phyloP scores from a whole-genome alignment of 2,888 invertebrate genomes.

The Trachelus tabidus region DNA sequence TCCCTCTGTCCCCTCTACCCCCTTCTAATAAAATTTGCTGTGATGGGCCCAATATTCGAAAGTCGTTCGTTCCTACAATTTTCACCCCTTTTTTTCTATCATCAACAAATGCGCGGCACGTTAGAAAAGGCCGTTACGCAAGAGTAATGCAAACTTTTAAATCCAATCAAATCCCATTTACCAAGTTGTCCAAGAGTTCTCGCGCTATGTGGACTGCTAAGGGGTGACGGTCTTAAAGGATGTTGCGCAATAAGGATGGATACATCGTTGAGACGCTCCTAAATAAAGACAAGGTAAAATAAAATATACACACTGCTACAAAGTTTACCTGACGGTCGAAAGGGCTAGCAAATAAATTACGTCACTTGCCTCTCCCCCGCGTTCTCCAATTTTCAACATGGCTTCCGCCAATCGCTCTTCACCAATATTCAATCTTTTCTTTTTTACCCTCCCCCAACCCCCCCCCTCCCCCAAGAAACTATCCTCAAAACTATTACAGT shows the following conservation, averaged over 20 bases:
- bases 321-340: background rate
- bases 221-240: background rate
- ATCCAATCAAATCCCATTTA: background rate
- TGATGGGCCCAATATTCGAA: background rate
- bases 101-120: background rate
- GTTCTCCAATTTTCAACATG: background rate
- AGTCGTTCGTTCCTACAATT: background rate
- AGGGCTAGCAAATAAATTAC: background rate
- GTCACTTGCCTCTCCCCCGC: background rate
- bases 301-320: background rate
- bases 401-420: background rate
- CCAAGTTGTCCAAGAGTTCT: background rate
- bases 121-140: background rate
- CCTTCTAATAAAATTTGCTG: background rate
- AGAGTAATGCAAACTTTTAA: background rate
- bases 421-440: background rate
- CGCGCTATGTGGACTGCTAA: background rate
- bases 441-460: background rate
- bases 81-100: background rate
- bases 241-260: background rate
- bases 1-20: background rate
- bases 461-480: background rate
- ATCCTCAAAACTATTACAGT: background rate
- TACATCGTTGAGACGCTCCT: background rate
- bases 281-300: background rate